phyloP scores from a whole-genome alignment of 2,888 invertebrate genomes.

The Hyposoter didymator region DNA sequence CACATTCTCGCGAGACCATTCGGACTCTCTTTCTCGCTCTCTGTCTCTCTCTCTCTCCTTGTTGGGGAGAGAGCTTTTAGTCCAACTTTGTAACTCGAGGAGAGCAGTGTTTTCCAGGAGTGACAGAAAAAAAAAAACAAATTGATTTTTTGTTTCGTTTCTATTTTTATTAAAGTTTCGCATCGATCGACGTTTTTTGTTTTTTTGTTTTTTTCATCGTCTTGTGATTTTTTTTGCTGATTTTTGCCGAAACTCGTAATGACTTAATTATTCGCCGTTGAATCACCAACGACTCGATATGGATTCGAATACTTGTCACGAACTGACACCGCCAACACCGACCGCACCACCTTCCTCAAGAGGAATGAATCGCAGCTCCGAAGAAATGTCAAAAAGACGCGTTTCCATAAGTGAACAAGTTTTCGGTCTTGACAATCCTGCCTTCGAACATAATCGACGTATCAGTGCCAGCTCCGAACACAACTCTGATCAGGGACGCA shows the following conservation, averaged over 20 bases:
- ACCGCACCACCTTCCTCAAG: conserved; percentile 50
- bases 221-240: background rate
- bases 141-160: background rate
- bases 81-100: conserved; percentile 47
- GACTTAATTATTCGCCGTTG: background rate
- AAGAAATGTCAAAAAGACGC: conserved; percentile 73
- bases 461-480: conserved; percentile 79
- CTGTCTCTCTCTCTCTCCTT: background rate
- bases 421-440: conserved; percentile 80
- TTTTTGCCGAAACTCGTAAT: background rate
- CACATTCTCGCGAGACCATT: conserved; percentile 38
- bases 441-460: conserved; percentile 79
- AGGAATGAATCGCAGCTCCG: conserved; percentile 60
- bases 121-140: background rate
- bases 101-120: conserved; percentile 24
- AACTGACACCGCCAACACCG: conserved; percentile 3
- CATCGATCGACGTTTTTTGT: background rate
- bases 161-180: background rate
- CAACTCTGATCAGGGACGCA: conserved; percentile 76
- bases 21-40: conserved; percentile 16
- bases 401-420: conserved; percentile 82
- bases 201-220: too few relatives aligned
- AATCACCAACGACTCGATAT: too few relatives aligned
- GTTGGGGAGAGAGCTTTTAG: conserved; percentile 43
- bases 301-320: conserved; percentile 42